Evolutionary conservation across 2,797 vertebrate genomes (phyloP).

Genomic region (Atherinosoma microstoma): DNA sequence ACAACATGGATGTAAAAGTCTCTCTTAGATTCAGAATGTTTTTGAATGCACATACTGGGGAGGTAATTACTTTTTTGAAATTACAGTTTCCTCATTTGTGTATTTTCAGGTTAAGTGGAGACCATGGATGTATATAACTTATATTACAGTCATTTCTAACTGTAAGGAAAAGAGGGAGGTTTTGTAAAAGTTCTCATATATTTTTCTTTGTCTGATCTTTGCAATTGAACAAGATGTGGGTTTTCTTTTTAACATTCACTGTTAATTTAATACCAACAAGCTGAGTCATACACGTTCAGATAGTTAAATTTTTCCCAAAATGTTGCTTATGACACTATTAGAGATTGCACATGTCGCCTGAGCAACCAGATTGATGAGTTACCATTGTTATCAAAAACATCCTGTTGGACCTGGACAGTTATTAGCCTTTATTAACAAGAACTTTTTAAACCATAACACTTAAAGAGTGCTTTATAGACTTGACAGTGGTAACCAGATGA

Average conservation of each 20-base stretch:
- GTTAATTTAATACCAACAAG: slow-evolving; percentile 27
- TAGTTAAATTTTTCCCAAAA: slow-evolving; percentile 1
- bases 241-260: slow-evolving; percentile 35
- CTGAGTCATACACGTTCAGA: slow-evolving; percentile 9
- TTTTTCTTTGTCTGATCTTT: slow-evolving; percentile 23
- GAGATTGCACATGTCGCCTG: slow-evolving; percentile 58
- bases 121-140: slow-evolving; percentile 28
- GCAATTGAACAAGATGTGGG: slow-evolving; percentile 52
- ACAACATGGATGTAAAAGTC: slow-evolving; percentile 33
- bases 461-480: slow-evolving; percentile 58
- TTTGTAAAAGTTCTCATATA: slow-evolving; percentile 51
- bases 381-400: slow-evolving; percentile 51
- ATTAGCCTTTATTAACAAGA: slow-evolving; percentile 48
- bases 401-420: slow-evolving; percentile 20
- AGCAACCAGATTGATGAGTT: slow-evolving; percentile 52
- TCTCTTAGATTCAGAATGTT: slow-evolving; percentile 43
- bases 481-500: slow-evolving; percentile 53
- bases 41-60: slow-evolving; percentile 38
- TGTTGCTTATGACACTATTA: slow-evolving; percentile 44
- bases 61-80: slow-evolving; percentile 57
- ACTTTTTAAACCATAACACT: slow-evolving; percentile 70
- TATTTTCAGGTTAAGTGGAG: slow-evolving; percentile 33
- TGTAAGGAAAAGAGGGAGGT: slow-evolving; percentile 21
- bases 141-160: slow-evolving; percentile 16
- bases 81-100: slow-evolving; percentile 44